Evolutionary conservation across 2,113 vertebrate genomes (phyloP).

Genomic region (Ctenomys sociabilis): DNA sequence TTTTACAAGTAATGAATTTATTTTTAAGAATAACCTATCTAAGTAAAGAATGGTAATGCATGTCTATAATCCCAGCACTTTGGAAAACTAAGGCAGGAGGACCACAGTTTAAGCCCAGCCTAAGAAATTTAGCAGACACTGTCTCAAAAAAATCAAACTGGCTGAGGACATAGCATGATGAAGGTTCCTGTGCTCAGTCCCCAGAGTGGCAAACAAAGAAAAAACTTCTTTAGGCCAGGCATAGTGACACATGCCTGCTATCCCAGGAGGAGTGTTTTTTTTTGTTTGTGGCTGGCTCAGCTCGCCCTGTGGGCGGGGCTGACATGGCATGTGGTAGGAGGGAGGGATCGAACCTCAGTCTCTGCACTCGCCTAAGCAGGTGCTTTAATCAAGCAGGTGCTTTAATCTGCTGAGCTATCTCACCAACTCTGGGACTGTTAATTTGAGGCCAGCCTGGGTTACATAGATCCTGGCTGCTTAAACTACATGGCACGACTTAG

Average conservation of each 20-base stretch:
- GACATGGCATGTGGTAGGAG: too few relatives aligned
- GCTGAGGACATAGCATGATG: neutral
- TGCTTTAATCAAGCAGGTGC: too few relatives aligned
- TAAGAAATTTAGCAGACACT: neutral
- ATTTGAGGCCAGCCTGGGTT: neutral
- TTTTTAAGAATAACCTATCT: constrained; percentile 35
- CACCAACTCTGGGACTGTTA: neutral
- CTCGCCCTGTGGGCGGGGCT: too few relatives aligned
- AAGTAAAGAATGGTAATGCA: neutral
- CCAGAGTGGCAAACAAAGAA: neutral
- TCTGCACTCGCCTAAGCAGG: too few relatives aligned
- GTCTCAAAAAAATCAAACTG: neutral
- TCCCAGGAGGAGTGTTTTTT: neutral
- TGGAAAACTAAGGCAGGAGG: neutral
- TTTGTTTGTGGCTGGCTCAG: too few relatives aligned
- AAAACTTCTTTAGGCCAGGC: neutral
- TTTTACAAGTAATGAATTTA: neutral
- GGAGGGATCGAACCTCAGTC: too few relatives aligned
- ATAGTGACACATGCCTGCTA: neutral
- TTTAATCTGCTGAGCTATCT: too few relatives aligned
- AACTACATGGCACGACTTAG: neutral
- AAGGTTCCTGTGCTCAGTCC: neutral
- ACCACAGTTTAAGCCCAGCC: neutral
- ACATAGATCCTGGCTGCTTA: neutral
- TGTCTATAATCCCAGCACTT: neutral